Evolutionary conservation across 2,888 invertebrate species (phyloP).

Genomic region (Caenorhabditis drosophilae): DNA sequence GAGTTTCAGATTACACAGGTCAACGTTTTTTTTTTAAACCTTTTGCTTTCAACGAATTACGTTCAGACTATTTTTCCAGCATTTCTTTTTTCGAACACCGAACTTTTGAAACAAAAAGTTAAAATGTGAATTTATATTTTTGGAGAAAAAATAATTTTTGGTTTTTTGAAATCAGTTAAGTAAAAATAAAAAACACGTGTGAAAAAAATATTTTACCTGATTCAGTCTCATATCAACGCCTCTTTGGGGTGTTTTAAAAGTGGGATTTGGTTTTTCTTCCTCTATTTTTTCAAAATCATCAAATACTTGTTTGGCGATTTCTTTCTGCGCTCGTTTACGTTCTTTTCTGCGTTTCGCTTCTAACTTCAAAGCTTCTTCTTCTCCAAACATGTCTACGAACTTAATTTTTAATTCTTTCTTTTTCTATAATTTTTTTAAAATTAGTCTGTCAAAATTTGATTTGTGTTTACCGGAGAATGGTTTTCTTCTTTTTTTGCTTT

Average conservation of each 20-base stretch:
- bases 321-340: background rate
- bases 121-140: background rate
- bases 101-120: too few species aligned
- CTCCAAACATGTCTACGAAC: too few species aligned
- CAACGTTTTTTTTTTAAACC: too few species aligned
- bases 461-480: background rate
- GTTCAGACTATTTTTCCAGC: too few species aligned
- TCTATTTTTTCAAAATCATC: background rate
- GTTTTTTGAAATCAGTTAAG: background rate
- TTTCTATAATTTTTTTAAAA: background rate
- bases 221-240: background rate
- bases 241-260: background rate
- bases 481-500: background rate
- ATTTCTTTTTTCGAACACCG: too few species aligned
- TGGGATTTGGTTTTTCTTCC: background rate
- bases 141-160: background rate
- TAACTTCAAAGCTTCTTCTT: background rate
- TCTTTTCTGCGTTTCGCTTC: background rate
- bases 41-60: too few species aligned
- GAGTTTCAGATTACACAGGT: too few species aligned
- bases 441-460: background rate
- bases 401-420: too few species aligned
- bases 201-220: background rate
- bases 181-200: too few species aligned
- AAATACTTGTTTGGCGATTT: background rate